Evolutionary conservation across 2,888 invertebrate genomes (phyloP).

Genomic region (Homarus gammarus): DNA sequence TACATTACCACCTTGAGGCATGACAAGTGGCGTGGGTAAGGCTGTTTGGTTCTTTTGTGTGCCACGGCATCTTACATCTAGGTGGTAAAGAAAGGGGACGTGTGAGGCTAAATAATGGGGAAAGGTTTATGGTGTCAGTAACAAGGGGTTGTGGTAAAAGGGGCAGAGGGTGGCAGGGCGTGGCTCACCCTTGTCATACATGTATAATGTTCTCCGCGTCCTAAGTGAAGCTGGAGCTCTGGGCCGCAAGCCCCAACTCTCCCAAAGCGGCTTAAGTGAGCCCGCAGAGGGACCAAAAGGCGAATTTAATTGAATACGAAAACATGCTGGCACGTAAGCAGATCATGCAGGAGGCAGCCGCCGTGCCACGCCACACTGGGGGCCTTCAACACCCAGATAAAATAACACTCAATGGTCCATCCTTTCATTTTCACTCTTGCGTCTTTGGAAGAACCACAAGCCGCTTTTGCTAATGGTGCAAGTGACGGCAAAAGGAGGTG

Average conservation of each 20-base stretch:
- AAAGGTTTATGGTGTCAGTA: too few species aligned
- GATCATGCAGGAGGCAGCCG: conserved; percentile 33
- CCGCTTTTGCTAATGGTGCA: conserved; percentile 57
- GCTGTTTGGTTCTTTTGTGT: too few species aligned
- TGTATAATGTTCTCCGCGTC: conserved; percentile 39
- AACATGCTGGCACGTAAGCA: conserved; percentile 48
- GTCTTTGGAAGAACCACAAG: conserved; percentile 37
- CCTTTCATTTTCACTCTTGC: conserved; percentile 14
- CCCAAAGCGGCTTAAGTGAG: conserved; percentile 59
- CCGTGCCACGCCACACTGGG: conserved; percentile 4
- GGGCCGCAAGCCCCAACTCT: conserved; percentile 43
- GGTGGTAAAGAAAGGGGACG: too few species aligned
- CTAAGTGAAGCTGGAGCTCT: conserved; percentile 53
- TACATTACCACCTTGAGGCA: too few species aligned
- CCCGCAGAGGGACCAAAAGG: conserved; percentile 55
- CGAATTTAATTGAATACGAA: conserved; percentile 58
- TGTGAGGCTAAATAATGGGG: too few species aligned
- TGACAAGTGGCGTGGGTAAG: too few species aligned
- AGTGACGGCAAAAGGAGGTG: conserved; percentile 28
- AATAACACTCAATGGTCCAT: conserved; percentile 19
- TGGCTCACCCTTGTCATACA: conserved; percentile 19
- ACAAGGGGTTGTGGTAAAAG: neutral
- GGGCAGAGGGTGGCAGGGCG: neutral
- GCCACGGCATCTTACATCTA: too few species aligned
- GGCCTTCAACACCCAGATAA: conserved; percentile 13